Base-by-base conservation (phyloP, 2,888 invertebrate species). In the Ischnus inquisitorius region DNA sequence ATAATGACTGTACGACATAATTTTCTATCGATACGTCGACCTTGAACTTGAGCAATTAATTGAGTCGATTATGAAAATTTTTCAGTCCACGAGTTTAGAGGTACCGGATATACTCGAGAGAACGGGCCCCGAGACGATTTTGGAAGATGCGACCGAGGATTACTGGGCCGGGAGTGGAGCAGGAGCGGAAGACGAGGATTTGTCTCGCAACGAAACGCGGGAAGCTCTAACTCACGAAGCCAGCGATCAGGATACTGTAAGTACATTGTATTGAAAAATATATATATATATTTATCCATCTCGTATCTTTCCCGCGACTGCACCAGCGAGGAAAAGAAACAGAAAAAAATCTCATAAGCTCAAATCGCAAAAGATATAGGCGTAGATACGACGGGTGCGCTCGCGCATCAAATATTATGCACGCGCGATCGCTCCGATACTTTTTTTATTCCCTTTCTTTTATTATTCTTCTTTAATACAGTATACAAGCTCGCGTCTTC, bases 141-240 rank as follows among this genome's bases (percentile, higher is more conserved):
- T 92, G 67, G 93, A 93, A 65, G 93, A 93, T 46, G 87, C 91
- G 43, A 93, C 93, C 28, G 93, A 93, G 68, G 93, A 93, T 84
- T 93, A 93, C 86, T 93, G 93, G 93, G 89, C 93, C 75, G 93
- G 93, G 86, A 93, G 93, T 76, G 93, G 93, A 72, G 90, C 93
- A 2, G 92, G 93, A 41, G 92, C 92, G 28, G 93, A 93, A 43
- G 93, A 93, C 5, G 92, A 90, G 14, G 85, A 87, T 10, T 72
- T 75, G 54, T 74, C 85, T 64, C 94, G 95, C 93, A 96, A 96
- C 92, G 95, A 96, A 90, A 96, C 96, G 2, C 95, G 96, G 92
- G 97, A 97, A 92, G 96, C 96, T 0, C 94, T 97, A 43, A 95
- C 96, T 85, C 95, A 96, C 82, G 97, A 97, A 89, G 96, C 96